Base-by-base conservation (phyloP, 35 echinoderm and acorn worm genomes). In the Stichopus chloronotus region DNA sequence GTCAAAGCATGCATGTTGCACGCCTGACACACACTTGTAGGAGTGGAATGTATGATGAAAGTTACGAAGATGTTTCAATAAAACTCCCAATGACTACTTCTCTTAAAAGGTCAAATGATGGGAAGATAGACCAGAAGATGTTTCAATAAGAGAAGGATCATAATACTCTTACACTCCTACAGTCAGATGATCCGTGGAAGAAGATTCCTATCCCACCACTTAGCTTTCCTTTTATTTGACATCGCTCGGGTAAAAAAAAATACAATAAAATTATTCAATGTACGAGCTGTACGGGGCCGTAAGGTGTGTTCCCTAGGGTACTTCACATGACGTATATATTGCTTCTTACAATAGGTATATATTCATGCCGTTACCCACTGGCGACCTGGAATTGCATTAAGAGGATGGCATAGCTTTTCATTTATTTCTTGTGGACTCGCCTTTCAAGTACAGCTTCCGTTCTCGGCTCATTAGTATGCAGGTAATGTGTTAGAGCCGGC, bases 291-390 rank as follows among this genome's bases (percentile, higher is more conserved):
- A 85, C 82, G 24, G 22, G 13, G 69, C 22, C 58, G 82, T 58
- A 85, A 56, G 57, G 57, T 85, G 55, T 56, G 57, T 59, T 85
- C 82, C 82, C 55, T 14, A n/a, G 82, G 82, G 82, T 59, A 22
- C 56, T 23, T 6, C 19, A 53, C 9, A 85, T 20, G 82, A 58
- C 82, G 56, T 85, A 85, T 85, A 85, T 58, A 85, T 85, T 85
- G 55, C 82, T 58, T 85, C 82, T 85, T 8, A n/a, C 17, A 59
- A 58, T 23, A 21, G 58, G 82, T 85, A 85, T 43, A 43, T 58
- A 85, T 85, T 85, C 82, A 21, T 85, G 55, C 82, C 58, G 82
- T 85, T 25, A 85, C 82, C 82, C 82, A 85, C 16, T 59, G 82
- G 82, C 82, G 82, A 85, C 82, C 82, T 85, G 57, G 57, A 58